A percentile compares a stretch with the other conserved stretches of the same genome.
Evolutionary conservation across 2,888 invertebrate species (phyloP).

Genomic region (Leptinotarsa rubiginosa): DNA sequence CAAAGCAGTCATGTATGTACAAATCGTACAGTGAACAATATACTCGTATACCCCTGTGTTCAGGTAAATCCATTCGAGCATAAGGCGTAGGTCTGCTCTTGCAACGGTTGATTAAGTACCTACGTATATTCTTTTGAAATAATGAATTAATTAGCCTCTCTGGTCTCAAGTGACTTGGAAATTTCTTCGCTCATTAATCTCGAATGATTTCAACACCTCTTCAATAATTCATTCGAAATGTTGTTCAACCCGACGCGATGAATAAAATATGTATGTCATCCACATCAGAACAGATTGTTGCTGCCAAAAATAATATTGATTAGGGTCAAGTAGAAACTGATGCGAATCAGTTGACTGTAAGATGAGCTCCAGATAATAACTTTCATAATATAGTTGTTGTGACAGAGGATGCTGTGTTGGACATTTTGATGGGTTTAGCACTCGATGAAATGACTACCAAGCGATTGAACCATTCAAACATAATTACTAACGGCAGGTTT

Average conservation of each 20-base stretch:
- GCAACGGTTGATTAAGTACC: constrained; percentile 17
- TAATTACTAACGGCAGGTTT: too few species aligned
- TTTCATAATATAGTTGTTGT: too few species aligned
- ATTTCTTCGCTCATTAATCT: constrained; percentile 13
- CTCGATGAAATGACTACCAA: too few species aligned
- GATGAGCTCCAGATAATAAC: too few species aligned
- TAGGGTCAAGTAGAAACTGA: too few species aligned
- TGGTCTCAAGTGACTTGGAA: constrained; percentile 12
- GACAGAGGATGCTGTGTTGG: too few species aligned
- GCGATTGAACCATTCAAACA: too few species aligned
- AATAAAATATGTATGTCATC: constrained; percentile 4
- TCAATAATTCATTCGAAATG: constrained; percentile 14
- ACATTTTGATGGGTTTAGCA: too few species aligned
- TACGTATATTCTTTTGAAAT: constrained; percentile 13
- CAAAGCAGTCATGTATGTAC: constrained; percentile 1
- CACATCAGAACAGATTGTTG: background rate
- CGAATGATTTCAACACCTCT: constrained; percentile 20
- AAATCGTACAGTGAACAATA: background rate
- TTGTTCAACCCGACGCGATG: background rate
- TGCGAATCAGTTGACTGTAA: too few species aligned
- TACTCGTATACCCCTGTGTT: background rate
- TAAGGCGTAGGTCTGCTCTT: background rate
- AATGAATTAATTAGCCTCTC: constrained; percentile 19
- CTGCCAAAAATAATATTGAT: too few species aligned
- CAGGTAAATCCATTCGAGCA: background rate